A percentile compares a stretch with the other conserved stretches of the same genome.
Evolutionary conservation across 2,113 vertebrate species (phyloP).

Genomic region (Microcebus ravelobensis): DNA sequence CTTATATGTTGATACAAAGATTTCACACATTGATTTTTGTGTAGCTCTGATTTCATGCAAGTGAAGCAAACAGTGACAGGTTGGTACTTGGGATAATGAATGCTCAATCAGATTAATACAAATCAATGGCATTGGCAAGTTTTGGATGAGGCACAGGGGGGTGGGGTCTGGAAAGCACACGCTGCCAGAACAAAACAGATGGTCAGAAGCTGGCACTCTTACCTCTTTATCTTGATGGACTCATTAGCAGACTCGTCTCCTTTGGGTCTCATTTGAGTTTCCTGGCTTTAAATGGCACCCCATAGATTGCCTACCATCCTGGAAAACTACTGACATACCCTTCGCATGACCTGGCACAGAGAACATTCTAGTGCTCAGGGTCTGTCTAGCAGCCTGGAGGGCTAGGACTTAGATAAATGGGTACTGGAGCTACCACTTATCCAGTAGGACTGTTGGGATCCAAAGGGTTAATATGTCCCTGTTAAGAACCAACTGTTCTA

Average conservation of each 20-base stretch:
- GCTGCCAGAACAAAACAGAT: constrained; percentile 79
- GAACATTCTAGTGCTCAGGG: neutral
- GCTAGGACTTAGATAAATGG: neutral
- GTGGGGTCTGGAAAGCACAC: constrained; percentile 58
- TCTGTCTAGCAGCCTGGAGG: constrained; percentile 6
- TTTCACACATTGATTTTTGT: constrained; percentile 79
- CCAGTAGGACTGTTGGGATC: neutral
- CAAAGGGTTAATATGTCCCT: neutral
- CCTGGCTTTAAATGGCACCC: constrained; percentile 80
- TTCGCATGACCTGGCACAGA: constrained; percentile 45
- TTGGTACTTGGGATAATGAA: constrained; percentile 69
- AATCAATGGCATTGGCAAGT: constrained; percentile 79
- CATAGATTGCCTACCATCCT: constrained; percentile 59
- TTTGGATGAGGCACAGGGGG: constrained; percentile 51
- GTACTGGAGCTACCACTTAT: neutral
- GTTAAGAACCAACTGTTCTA: neutral
- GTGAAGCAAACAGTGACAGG: constrained; percentile 78
- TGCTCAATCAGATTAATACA: constrained; percentile 75
- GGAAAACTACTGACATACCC: constrained; percentile 60
- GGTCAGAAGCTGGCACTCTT: constrained; percentile 75
- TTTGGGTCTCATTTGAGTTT: constrained; percentile 76
- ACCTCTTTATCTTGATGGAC: constrained; percentile 80
- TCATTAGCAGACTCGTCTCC: constrained; percentile 80
- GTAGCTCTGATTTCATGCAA: constrained; percentile 78
- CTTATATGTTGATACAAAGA: constrained; percentile 77